Evolutionary conservation across 2,888 invertebrate species (phyloP).

Genomic region (Tenthredo livida): DNA sequence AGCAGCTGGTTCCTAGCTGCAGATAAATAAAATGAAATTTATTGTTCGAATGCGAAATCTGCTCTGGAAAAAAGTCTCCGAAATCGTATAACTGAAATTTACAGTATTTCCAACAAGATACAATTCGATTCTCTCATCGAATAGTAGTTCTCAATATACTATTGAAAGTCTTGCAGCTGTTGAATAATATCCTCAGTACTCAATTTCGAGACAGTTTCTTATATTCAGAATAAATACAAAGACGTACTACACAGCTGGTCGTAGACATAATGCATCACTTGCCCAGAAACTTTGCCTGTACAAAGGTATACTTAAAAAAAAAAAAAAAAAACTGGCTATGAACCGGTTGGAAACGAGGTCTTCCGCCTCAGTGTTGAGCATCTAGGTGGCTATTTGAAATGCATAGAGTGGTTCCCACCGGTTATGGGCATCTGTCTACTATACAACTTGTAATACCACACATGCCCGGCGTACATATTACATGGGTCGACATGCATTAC

Average conservation of each 20-base stretch:
- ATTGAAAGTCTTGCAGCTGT: too few relatives aligned
- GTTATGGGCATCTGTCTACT: slow-evolving; percentile 45
- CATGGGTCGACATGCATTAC: not conserved
- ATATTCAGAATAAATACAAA: not conserved
- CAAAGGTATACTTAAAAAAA: not conserved
- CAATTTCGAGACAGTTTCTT: too few relatives aligned
- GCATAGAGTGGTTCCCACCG: slow-evolving; percentile 30
- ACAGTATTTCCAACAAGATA: too few relatives aligned
- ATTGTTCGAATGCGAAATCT: not conserved
- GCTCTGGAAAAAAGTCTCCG: not conserved
- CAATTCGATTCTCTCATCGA: too few relatives aligned
- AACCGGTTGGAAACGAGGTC: not conserved
- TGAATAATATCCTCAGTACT: too few relatives aligned
- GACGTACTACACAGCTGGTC: not conserved
- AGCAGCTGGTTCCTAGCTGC: not conserved
- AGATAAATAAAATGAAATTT: not conserved
- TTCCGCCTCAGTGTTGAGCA: not conserved
- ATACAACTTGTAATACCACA: slow-evolving; percentile 36
- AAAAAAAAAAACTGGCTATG: not conserved
- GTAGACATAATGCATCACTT: not conserved
- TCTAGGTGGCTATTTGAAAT: slow-evolving; percentile 38
- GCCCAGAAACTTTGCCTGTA: not conserved
- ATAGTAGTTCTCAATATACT: too few relatives aligned
- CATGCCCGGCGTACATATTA: slow-evolving; percentile 5
- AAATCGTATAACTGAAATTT: not conserved